Evolutionary conservation across 2,888 invertebrate species (phyloP).

Genomic region (Miltochrista miniata): DNA sequence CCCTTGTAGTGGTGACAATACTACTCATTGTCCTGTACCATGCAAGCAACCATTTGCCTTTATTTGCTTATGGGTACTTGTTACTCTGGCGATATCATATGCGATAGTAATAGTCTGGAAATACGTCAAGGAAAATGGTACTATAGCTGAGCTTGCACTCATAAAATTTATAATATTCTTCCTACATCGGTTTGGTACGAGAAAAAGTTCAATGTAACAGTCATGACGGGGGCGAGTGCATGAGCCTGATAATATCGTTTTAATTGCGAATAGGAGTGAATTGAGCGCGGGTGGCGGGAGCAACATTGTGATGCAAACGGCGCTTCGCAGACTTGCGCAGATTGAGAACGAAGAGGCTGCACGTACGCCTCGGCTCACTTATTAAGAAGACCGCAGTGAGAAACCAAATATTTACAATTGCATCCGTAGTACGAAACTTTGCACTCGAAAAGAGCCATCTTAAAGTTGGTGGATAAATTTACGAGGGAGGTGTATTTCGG

Average conservation of each 20-base stretch:
- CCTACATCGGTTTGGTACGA: conserved; percentile 29
- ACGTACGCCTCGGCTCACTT: conserved; percentile 69
- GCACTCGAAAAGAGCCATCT: conserved; percentile 66
- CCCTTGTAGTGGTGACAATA: conserved; percentile 57
- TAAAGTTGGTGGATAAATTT: conserved; percentile 56
- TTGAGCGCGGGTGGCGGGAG: conserved; percentile 36
- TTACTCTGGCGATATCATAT: not conserved
- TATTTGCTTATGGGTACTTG: conserved; percentile 16
- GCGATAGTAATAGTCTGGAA: conserved; percentile 4
- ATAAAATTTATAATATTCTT: conserved; percentile 31
- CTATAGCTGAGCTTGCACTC: too few relatives aligned
- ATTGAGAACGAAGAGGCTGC: conserved; percentile 59
- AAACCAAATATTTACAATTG: conserved; percentile 73
- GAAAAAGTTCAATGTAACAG: conserved; percentile 51
- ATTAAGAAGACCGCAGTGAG: conserved; percentile 68
- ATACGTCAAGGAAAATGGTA: too few relatives aligned
- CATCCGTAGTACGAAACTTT: conserved; percentile 71
- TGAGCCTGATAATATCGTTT: conserved; percentile 71
- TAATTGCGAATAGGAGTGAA: conserved; percentile 67
- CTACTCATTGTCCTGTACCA: conserved; percentile 36
- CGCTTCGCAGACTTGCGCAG: conserved; percentile 45
- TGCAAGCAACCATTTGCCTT: conserved; percentile 21
- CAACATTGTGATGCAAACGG: conserved; percentile 60
- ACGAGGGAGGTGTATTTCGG: conserved; percentile 57
- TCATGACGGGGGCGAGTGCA: conserved; percentile 51